phyloP scores from a whole-genome alignment of 2,797 vertebrate species.

The Streptopelia turtur region DNA sequence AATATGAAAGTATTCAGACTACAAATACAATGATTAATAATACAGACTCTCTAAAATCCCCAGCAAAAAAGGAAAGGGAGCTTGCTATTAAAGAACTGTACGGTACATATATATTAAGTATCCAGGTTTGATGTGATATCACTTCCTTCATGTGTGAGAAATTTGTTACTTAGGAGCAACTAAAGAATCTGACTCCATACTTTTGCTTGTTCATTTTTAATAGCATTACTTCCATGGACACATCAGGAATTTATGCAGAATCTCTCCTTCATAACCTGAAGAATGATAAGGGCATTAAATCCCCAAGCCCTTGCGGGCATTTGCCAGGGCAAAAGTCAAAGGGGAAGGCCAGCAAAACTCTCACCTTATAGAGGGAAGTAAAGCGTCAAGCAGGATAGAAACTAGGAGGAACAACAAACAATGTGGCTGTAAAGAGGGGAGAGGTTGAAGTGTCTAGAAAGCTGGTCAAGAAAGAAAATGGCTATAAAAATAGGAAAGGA shows the following conservation, averaged over 20 bases:
- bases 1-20: not conserved
- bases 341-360: not conserved
- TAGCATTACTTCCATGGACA: not conserved
- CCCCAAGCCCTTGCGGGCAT: rapidly evolving
- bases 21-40: not conserved
- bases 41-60: not conserved
- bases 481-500: not conserved
- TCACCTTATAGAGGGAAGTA: not conserved
- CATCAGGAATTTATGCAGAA: not conserved
- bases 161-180: not conserved
- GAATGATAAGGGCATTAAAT: not conserved
- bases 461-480: not conserved
- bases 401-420: not conserved
- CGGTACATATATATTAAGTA: not conserved
- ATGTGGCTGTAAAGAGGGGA: not conserved
- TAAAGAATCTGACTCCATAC: not conserved
- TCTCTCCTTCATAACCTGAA: not conserved
- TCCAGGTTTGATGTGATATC: not conserved
- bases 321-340: not conserved
- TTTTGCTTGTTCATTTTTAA: not conserved
- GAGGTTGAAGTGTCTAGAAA: not conserved
- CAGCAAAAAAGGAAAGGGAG: not conserved
- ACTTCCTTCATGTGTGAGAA: not conserved
- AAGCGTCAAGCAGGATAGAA: not conserved
- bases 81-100: not conserved